These are phyloP conservation scores for Phyllotis vaccarum DNA, from an alignment of 2,797 vertebrate species.

Conservation along the genomic window DNA sequence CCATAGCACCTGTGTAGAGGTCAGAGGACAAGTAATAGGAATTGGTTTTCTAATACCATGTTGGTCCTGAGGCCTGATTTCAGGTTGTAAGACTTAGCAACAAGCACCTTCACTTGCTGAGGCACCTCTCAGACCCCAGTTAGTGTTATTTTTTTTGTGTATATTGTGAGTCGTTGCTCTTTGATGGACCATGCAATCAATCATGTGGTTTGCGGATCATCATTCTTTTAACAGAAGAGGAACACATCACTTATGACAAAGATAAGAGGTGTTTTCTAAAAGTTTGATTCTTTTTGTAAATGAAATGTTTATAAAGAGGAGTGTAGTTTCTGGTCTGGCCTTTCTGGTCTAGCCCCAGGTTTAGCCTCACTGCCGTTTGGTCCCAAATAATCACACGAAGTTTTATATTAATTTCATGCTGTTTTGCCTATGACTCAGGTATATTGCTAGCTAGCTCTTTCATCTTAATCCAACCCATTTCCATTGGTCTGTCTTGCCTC, in stretches of 20 bases:
- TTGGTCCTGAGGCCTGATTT: not conserved
- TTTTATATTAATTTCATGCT: too few species aligned
- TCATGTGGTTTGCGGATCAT: not conserved
- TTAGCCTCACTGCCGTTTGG: too few species aligned
- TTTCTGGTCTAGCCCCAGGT: too few species aligned
- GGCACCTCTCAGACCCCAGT: not conserved
- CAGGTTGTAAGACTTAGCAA: not conserved
- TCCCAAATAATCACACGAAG: too few species aligned
- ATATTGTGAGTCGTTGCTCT: not conserved
- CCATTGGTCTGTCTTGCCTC: too few species aligned
- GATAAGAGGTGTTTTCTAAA: not conserved
- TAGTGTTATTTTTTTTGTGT: conserved; percentile 31
- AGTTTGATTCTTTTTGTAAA: not conserved
- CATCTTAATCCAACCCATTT: too few species aligned
- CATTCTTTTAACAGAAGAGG: conserved; percentile 16
- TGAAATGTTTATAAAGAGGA: not conserved
- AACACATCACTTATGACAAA: not conserved
- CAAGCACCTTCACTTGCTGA: not conserved
- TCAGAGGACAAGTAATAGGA: not conserved
- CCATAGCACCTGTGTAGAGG: not conserved
- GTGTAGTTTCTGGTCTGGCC: too few species aligned
- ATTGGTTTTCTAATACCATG: not conserved
- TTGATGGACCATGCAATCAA: not conserved
- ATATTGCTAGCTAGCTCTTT: too few species aligned
- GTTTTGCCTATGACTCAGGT: too few species aligned